Base-by-base conservation (phyloP, 2,113 vertebrate genomes). In the Desmodus rotundus region DNA sequence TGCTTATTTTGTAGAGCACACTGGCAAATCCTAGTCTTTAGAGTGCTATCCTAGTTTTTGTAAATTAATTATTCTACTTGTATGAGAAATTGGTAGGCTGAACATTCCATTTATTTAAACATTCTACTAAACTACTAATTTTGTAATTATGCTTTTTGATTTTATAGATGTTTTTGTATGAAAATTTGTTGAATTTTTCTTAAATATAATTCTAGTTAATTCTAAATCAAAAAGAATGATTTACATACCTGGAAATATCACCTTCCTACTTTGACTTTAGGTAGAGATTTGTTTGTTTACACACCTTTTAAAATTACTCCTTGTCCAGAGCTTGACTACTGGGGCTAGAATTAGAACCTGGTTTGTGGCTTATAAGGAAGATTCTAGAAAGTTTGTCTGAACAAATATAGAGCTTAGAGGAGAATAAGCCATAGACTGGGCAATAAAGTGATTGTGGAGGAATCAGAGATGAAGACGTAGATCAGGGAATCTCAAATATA, bases 141-240 rank as follows among this genome's bases (percentile, higher is more conserved):
- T 90, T 84, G 68, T 81, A 96, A 90, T 94, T 97, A 36, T 54
- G 52, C 65, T 89, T 31, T 96, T 94, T 54, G 73, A 92, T 90
- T 87, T 96, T 24, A 81, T 33, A 90, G 31, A 36, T 70, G 81
- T 47, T 83, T 22, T 92, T 86, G 3, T 65, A 0, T 33, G 50
- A 94, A 81, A 92, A 89, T 92, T 61, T 81, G 16, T 22, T 90
- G 24, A 14, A 63, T 90, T 89, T 93, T 26, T 56, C 47, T 96
- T 87, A 68, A 89, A 70, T 78, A 84, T 70, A 93, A 74, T 70
- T 41, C 28, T 81, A 65, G 50, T 65, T n/a, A n/a, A n/a, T n/a
- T n/a, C n/a, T n/a, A n/a, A n/a, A n/a, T n/a, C n/a, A n/a, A n/a
- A 76, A 67, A 89, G 73, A 94, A 65, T 84, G 26, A 72, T 54